Conservation (phyloP, 2,797 vertebrate species). For the Vireo griseus region DNA sequence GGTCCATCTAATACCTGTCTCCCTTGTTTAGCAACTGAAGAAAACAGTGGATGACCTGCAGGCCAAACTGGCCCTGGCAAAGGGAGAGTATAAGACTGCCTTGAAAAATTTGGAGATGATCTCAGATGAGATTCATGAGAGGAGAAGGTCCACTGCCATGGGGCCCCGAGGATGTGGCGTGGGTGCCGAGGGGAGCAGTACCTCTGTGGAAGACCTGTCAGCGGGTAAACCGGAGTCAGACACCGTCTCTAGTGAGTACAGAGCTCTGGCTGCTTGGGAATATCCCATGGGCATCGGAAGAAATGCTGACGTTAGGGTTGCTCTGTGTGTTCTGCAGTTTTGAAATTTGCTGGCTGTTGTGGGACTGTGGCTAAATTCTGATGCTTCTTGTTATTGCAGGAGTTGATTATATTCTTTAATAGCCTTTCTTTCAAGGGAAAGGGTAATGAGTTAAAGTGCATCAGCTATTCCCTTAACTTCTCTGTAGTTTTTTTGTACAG, state of each 20-base stretch:
- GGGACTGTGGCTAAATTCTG: not conserved
- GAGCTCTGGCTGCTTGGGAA: not conserved
- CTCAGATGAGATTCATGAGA: conserved; percentile 94
- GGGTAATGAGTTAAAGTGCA: not conserved
- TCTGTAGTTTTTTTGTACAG: not conserved
- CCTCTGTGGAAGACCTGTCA: conserved; percentile 76
- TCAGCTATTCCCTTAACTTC: not conserved
- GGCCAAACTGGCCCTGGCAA: conserved; percentile 85
- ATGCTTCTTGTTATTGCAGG: not conserved
- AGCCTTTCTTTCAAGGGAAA: not conserved
- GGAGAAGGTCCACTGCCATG: conserved; percentile 83
- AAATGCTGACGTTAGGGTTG: not conserved
- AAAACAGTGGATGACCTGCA: conserved; percentile 93
- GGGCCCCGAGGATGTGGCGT: conserved; percentile 89
- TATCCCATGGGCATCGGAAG: accelerated
- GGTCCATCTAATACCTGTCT: not conserved
- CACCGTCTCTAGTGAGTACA: conserved; percentile 86
- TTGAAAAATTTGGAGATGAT: conserved; percentile 94
- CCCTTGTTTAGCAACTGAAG: conserved; percentile 84
- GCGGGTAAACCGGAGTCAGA: conserved; percentile 83
- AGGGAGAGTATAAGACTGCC: conserved; percentile 89
- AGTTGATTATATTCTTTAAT: not conserved
- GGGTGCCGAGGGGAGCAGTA: conserved; percentile 83
- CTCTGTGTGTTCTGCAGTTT: not conserved
- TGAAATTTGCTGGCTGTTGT: not conserved